Base-by-base conservation (phyloP, 23 tunicate species). In the Ciona savignyi region DNA sequence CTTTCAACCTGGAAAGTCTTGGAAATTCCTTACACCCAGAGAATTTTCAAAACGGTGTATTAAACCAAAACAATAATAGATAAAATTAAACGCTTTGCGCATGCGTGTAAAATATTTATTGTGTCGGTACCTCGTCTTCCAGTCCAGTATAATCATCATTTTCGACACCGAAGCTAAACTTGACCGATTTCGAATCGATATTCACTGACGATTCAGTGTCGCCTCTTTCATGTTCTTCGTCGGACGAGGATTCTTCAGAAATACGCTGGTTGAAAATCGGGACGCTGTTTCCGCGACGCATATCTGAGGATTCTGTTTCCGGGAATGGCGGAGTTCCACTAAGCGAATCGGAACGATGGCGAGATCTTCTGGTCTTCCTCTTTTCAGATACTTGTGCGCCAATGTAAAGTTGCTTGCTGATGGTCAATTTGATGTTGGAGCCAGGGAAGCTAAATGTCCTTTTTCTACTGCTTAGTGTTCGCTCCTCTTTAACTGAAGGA, bases 81-180 rank as follows among this genome's bases (percentile, higher is more conserved):
- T 6, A 6, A 42, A 42, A 6, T 42, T 42, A 42, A 15, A 42
- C 9, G 56, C 56, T 42, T 42, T 9, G 9, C 56, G 15, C 11
- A 42, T 6, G 11, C 9, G 9, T 15, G 15, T 9, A 6, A 15
- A 42, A 42, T 15, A 42, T 22, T 63, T 63, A 23, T 63, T 63
- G 26, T 49, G 26, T 29, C 24, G 73, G 85, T 26, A 70, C 63
- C 27, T 82, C 87, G 29, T 82, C 87, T 68, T 82, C 87, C 1
- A 82, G 42, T 4, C 87, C 87, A 21, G 87, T 82, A 63, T 64
- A 82, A 74, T 82, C 87, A 74, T 82, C 87, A 19, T 51, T 78
- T 33, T 68, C 87, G 25, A 61, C 30, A 1, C 87, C 87, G 31
- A 78, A 82, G 25, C 80, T 78, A 30, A 82, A 82, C 6, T 71